Base-by-base conservation (phyloP, 1,140 invertebrate species). In the Brachionus paranguensis region DNA sequence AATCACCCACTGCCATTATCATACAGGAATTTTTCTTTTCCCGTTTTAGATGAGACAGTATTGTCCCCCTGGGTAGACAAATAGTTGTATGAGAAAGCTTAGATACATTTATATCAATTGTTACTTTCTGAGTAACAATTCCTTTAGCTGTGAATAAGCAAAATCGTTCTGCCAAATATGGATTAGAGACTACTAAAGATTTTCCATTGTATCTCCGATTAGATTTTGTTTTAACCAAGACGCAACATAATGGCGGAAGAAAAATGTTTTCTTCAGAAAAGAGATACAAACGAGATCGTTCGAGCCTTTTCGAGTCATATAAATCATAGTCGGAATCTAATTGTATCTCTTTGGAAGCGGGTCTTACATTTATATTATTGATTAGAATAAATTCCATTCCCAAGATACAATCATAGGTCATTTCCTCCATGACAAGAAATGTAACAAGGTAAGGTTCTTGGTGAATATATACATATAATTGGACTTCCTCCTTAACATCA, bases 31-130 rank as follows among this genome's bases (percentile, higher is more conserved):
- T 50, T n/a, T 2, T 10, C 2, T 11, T 14, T 50, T 4, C 3
- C 12, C 10, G 5, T 50, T 10, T 50, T 3, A n/a, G 12, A 50
- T 11, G 47, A 14, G 11, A 14, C 47, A 50, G 12, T 50, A 11
- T 50, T 50, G 47, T n/a, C 10, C n/a, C 11, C 2, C 27, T 29
- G 1, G 27, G 27, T 29, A 29, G 27, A 29, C 0, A 50, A 12
- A 12, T 14, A n/a, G 47, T n/a, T 3, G 47, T 50, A 7, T 12
- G 0, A 3, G 85, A 85, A 88, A 90, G 20, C 85, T 84, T 3
- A 90, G 64, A 78, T 88, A 85, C 11, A 55, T 70, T 89, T 1
- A 91, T 84, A 14, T 87, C 87, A 47, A 47, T 6, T 88, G 87
- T 68, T 68, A 5, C 64, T 0, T 68, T 1, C 8, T 27, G 24